Evolutionary conservation across 2,797 vertebrate species (phyloP).

Genomic region (Danio tinwini): DNA sequence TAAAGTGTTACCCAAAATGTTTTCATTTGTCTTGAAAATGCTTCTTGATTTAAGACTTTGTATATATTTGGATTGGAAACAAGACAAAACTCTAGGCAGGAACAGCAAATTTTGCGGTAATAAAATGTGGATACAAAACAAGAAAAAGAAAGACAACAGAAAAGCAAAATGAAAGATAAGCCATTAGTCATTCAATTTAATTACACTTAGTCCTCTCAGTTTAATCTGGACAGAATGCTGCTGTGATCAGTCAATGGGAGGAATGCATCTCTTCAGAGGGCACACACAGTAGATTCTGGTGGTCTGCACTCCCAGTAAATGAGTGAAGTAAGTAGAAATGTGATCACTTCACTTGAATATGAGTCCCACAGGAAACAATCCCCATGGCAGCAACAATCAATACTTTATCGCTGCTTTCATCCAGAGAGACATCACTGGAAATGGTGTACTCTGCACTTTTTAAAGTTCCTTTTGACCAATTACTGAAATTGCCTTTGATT

Average conservation of each 20-base stretch:
- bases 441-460: background rate
- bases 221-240: background rate
- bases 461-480: background rate
- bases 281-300: background rate
- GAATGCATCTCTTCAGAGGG: background rate
- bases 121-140: background rate
- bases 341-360: constrained; percentile 39
- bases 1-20: too few species aligned
- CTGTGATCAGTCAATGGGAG: background rate
- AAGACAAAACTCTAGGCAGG: too few species aligned
- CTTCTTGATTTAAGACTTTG: too few species aligned
- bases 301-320: constrained; percentile 16
- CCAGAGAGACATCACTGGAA: background rate
- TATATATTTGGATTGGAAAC: too few species aligned
- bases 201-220: background rate
- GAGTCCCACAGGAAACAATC: constrained; percentile 3
- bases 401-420: constrained; percentile 32
- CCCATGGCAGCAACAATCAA: constrained; percentile 50
- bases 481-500: background rate
- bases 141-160: background rate
- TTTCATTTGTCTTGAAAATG: too few species aligned
- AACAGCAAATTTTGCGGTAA: background rate
- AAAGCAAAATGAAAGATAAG: background rate
- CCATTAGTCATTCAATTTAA: background rate
- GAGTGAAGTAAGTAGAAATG: constrained; percentile 56